Base-by-base conservation (phyloP, 2,113 vertebrate genomes). In the Otolemur garnettii region DNA sequence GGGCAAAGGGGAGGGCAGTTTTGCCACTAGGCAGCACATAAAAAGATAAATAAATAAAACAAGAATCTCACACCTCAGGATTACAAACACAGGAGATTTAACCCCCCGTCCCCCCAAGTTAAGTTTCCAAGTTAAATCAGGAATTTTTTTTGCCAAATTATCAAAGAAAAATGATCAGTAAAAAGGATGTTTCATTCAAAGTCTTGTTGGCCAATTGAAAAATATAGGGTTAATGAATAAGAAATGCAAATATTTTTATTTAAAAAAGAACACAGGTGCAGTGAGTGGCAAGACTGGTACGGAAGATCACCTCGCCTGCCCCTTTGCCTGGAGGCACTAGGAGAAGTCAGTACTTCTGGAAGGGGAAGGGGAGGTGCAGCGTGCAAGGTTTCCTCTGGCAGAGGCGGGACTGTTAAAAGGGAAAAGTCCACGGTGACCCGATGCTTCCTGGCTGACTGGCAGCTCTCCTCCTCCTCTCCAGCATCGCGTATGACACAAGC, bases 371-470 rank as follows among this genome's bases (percentile, higher is more conserved):
- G 94, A 86, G 98, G 95, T 95, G 95, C 88, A 71, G 98, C 97
- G 97, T 98, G 99, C 97, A 97, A 95, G 94, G 96, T 53, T 77
- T 97, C 98, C 97, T 99, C 99, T 96, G 97, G 98, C 97, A 99
- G 97, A 97, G 98, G 87, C 72, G 99, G 99, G 83, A 98, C 88
- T 82, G 98, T 99, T 91, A 99, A 99, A 94, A 99, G 98, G 94
- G 99, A 99, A 97, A 99, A 99, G 97, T 99, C 99, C 99, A 99
- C 97, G 94, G 99, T 99, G 98, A 98, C 98, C 93, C 99, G 98
- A 94, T 99, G 99, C 98, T 97, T 98, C 98, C 98, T 98, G 93
- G 98, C 94, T 66, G 98, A 97, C 87, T 97, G 98, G 97, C 84
- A 88, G 80, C 87, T 97, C 96, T 99, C 99, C 92, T 99, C 99